These are phyloP conservation scores for Xiphophorus couchianus DNA, from an alignment of 2,113 vertebrate species.

Conservation along the genomic window DNA sequence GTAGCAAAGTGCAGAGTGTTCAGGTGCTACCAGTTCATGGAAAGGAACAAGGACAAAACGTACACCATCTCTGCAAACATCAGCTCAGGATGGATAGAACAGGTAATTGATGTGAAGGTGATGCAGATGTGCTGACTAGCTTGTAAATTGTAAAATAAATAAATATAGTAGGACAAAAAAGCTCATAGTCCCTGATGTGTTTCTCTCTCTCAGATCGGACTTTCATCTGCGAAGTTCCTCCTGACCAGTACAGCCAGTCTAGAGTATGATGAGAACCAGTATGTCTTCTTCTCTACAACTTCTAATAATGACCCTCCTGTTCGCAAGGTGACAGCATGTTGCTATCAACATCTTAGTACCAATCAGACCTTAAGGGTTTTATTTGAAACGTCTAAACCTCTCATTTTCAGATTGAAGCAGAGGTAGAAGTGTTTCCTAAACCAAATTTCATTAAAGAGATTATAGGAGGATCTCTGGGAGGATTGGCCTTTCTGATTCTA, in stretches of 20 bases:
- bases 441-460: slow-evolving; percentile 73
- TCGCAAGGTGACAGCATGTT: slow-evolving; percentile 69
- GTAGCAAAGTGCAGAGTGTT: slow-evolving; percentile 76
- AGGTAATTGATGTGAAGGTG: slow-evolving; percentile 65
- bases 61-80: slow-evolving; percentile 80
- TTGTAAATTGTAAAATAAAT: not conserved
- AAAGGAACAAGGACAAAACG: slow-evolving; percentile 29
- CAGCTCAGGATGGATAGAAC: slow-evolving; percentile 80
- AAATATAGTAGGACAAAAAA: no score
- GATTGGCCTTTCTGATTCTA: slow-evolving; percentile 77
- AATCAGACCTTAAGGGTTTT: not conserved
- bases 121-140: not conserved
- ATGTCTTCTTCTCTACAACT: slow-evolving; percentile 68
- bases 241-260: slow-evolving; percentile 77
- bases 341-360: no score
- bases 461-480: slow-evolving; percentile 79
- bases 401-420: slow-evolving; percentile 68
- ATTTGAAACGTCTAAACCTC: not conserved
- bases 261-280: slow-evolving; percentile 73
- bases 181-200: not conserved
- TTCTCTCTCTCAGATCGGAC: slow-evolving; percentile 57
- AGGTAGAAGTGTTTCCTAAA: slow-evolving; percentile 76
- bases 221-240: slow-evolving; percentile 53
- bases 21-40: slow-evolving; percentile 66
- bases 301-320: slow-evolving; percentile 62